Conservation (phyloP, 2,113 vertebrate species). For the Empidonax traillii region DNA sequence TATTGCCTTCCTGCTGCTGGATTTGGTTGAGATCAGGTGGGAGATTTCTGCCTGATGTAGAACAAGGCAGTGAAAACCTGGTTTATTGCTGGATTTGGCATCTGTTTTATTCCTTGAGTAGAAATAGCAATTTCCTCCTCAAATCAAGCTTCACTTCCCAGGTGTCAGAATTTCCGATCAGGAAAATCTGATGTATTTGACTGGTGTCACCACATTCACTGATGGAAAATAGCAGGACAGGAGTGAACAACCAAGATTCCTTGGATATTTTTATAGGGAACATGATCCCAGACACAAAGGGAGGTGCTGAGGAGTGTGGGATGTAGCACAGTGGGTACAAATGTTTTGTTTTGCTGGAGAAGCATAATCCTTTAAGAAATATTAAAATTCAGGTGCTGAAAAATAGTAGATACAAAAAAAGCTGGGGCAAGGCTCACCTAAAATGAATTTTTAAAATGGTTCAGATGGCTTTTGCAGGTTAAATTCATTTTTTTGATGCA, state of each 20-base stretch:
- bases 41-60: neutral
- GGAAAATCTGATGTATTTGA: neutral
- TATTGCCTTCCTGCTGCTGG: neutral
- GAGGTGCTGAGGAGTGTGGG: neutral
- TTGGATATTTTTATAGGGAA: neutral
- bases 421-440: neutral
- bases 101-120: neutral
- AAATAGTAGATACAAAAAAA: neutral
- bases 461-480: neutral
- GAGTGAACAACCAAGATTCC: neutral
- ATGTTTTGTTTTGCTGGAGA: neutral
- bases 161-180: neutral
- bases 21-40: neutral
- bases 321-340: neutral
- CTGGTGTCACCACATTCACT: neutral
- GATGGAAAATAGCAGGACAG: neutral
- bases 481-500: neutral
- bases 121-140: neutral
- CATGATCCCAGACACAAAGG: too few species aligned
- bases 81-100: neutral
- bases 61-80: neutral
- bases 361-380: neutral
- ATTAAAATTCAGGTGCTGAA: neutral
- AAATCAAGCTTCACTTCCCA: neutral
- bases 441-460: rapidly evolving